These are phyloP conservation scores for Augochlora pura DNA, from an alignment of 1,140 invertebrate species.

Conservation along the genomic window DNA sequence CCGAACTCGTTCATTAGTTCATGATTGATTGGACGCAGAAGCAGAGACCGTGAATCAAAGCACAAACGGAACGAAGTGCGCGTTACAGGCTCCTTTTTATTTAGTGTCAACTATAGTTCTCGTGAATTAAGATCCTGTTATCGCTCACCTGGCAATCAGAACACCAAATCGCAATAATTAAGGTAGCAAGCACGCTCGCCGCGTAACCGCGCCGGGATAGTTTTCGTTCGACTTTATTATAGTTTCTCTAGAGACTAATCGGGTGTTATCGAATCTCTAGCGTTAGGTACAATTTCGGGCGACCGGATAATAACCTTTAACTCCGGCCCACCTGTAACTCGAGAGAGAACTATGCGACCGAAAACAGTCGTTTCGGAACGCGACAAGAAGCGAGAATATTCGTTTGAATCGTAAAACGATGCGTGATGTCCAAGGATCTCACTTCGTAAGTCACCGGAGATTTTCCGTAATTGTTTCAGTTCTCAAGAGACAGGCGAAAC, in stretches of 20 bases:
- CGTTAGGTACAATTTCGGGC: too few species aligned
- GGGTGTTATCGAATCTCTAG: too few species aligned
- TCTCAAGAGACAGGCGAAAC: neutral
- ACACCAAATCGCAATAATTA: constrained; percentile 63
- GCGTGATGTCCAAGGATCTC: neutral
- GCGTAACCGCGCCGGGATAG: too few species aligned
- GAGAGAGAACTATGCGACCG: too few species aligned
- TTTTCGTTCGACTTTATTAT: neutral
- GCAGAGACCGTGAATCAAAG: too few species aligned
- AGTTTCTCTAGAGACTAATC: neutral
- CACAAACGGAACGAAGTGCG: too few species aligned
- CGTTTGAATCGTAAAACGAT: neutral
- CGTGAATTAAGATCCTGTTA: constrained; percentile 6
- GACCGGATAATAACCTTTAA: too few species aligned
- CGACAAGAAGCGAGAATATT: neutral
- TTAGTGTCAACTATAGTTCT: neutral
- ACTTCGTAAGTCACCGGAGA: neutral
- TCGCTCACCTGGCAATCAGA: constrained; percentile 44
- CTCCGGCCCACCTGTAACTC: too few species aligned
- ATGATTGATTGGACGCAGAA: too few species aligned
- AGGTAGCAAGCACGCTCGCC: neutral
- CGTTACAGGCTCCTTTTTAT: too few species aligned
- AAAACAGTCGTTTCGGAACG: neutral
- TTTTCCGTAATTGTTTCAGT: neutral
- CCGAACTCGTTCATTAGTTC: too few species aligned